Conservation (phyloP, 64 coral and sea anemone species). For the Montipora cactus region DNA sequence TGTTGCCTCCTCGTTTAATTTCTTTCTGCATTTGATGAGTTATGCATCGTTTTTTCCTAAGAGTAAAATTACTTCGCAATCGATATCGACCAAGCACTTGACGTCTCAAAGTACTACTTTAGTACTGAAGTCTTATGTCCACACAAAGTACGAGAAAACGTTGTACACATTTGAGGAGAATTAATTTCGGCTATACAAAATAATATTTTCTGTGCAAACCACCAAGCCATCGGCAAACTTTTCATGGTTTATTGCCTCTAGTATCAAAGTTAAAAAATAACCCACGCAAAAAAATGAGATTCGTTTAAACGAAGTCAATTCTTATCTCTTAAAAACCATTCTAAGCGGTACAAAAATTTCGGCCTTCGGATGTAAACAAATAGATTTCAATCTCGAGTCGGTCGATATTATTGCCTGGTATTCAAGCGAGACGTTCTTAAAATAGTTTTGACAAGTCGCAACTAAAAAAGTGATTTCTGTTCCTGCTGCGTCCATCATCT, state of each 20-base stretch:
- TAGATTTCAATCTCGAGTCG: neutral
- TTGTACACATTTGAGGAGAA: too few species aligned
- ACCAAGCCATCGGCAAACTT: too few species aligned
- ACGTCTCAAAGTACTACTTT: too few species aligned
- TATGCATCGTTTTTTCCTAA: too few species aligned
- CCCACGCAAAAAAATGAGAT: neutral
- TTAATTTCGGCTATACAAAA: too few species aligned
- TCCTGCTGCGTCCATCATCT: neutral
- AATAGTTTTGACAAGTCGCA: neutral
- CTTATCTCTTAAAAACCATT: neutral
- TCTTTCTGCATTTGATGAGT: too few species aligned
- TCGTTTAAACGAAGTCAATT: neutral
- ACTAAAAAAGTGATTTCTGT: neutral
- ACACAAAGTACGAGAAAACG: too few species aligned
- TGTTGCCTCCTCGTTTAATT: neutral
- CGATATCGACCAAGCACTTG: too few species aligned
- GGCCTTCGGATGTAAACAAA: slow-evolving; percentile 1
- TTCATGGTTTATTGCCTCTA: too few species aligned
- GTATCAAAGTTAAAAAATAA: neutral
- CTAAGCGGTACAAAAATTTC: neutral
- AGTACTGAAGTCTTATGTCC: too few species aligned
- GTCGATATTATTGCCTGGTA: neutral
- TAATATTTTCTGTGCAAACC: too few species aligned
- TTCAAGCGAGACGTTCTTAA: neutral
- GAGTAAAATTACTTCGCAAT: too few species aligned